These are phyloP conservation scores for Phengaris alcon DNA, from an alignment of 2,888 invertebrate genomes.

Conservation along the genomic window DNA sequence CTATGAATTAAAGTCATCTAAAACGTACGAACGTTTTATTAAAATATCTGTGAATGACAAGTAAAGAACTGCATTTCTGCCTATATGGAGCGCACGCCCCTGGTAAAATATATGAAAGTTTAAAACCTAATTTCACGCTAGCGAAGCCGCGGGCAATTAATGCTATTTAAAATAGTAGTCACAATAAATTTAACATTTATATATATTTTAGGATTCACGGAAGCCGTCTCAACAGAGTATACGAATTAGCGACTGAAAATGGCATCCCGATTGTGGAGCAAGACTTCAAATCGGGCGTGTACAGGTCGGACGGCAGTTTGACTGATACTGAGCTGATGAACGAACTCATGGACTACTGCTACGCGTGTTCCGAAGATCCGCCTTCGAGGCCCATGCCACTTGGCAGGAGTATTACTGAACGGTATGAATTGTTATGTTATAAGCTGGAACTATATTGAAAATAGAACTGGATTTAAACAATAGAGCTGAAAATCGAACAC, in stretches of 20 bases:
- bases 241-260: slow-evolving; percentile 49
- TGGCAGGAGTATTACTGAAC: slow-evolving; percentile 42
- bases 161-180: too few species aligned
- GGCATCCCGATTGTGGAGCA: slow-evolving; percentile 50
- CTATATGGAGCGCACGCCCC: too few species aligned
- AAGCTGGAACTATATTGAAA: too few species aligned
- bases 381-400: slow-evolving; percentile 38
- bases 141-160: too few species aligned
- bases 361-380: slow-evolving; percentile 34
- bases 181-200: not conserved
- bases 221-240: slow-evolving; percentile 46
- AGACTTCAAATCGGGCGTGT: slow-evolving; percentile 43
- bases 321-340: slow-evolving; percentile 38
- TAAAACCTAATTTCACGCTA: too few species aligned
- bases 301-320: slow-evolving; percentile 42
- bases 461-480: too few species aligned
- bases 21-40: too few species aligned
- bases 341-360: slow-evolving; percentile 41
- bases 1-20: too few species aligned
- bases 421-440: slow-evolving; percentile 34
- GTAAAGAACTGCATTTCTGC: too few species aligned
- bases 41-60: too few species aligned
- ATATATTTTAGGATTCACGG: slow-evolving; percentile 60
- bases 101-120: too few species aligned
- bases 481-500: too few species aligned